Conservation (phyloP, 1,140 invertebrate species). For the Gryon sp. region DNA sequence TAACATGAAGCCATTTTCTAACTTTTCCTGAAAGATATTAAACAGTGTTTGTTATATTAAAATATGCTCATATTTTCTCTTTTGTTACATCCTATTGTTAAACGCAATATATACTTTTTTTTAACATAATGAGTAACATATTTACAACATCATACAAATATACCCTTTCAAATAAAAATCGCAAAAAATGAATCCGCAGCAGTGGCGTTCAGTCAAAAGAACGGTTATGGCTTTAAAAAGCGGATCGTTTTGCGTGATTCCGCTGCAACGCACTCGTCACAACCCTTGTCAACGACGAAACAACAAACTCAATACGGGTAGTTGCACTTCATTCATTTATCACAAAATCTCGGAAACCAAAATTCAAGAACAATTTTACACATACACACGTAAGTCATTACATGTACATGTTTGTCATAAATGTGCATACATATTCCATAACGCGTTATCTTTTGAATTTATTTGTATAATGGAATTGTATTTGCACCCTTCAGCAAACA, state of each 20-base stretch:
- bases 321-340: conserved; percentile 70
- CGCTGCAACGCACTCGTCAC: conserved; percentile 36
- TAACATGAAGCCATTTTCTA: too few species aligned
- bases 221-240: conserved; percentile 23
- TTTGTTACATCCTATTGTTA: too few species aligned
- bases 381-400: neutral
- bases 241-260: conserved; percentile 22
- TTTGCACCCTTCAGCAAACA: conserved; percentile 9
- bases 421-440: neutral
- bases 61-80: too few species aligned
- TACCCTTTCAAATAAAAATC: neutral
- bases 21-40: too few species aligned
- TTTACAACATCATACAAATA: too few species aligned
- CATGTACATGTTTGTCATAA: conserved; percentile 3
- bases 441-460: conserved; percentile 24
- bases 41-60: too few species aligned
- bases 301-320: conserved; percentile 60
- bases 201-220: conserved; percentile 9
- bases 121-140: too few species aligned
- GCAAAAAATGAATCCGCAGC: conserved; percentile 20
- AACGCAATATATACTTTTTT: too few species aligned
- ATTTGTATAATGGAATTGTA: conserved; percentile 22
- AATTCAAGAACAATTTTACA: conserved; percentile 31
- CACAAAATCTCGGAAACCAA: conserved; percentile 53
- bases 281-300: conserved; percentile 65